Conservation (phyloP, 2,797 vertebrate genomes). For the Threskiornis aethiopicus region DNA sequence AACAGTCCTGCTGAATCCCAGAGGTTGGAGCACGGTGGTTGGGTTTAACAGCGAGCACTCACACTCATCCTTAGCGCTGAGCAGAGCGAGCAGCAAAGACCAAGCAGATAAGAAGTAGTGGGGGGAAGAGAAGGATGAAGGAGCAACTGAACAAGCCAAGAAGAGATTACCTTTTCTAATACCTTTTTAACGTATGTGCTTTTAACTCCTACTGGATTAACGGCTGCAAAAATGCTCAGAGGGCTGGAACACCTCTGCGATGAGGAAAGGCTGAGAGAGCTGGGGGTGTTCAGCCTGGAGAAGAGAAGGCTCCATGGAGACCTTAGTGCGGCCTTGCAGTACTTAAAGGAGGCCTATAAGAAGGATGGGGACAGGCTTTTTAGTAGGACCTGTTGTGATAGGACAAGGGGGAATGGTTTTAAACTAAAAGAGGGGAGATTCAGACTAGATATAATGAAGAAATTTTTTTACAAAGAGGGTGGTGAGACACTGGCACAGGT, state of each 20-base stretch:
- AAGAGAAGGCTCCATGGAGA: not conserved
- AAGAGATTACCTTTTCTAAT: not conserved
- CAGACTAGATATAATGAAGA: too few species aligned
- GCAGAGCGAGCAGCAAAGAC: not conserved
- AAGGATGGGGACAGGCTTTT: not conserved
- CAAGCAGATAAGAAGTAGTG: fast-evolving
- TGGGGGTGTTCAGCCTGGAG: not conserved
- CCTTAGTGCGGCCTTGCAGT: fast-evolving
- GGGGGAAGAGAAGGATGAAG: not conserved
- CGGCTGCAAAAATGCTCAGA: fast-evolving
- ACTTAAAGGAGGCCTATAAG: fast-evolving
- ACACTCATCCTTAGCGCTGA: not conserved
- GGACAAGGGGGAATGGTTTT: not conserved
- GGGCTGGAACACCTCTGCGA: not conserved
- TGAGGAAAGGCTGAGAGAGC: not conserved
- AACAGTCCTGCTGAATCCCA: not conserved
- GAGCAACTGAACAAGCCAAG: not conserved
- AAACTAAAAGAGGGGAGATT: fast-evolving
- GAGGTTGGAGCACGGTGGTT: not conserved
- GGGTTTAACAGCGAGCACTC: not conserved
- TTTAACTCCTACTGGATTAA: not conserved
- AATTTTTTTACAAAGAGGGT: too few species aligned
- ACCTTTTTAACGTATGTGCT: not conserved
- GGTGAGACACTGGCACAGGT: too few species aligned
- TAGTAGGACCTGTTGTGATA: not conserved